Conservation (phyloP, 2,797 vertebrate genomes). For the Anguilla megastoma region DNA sequence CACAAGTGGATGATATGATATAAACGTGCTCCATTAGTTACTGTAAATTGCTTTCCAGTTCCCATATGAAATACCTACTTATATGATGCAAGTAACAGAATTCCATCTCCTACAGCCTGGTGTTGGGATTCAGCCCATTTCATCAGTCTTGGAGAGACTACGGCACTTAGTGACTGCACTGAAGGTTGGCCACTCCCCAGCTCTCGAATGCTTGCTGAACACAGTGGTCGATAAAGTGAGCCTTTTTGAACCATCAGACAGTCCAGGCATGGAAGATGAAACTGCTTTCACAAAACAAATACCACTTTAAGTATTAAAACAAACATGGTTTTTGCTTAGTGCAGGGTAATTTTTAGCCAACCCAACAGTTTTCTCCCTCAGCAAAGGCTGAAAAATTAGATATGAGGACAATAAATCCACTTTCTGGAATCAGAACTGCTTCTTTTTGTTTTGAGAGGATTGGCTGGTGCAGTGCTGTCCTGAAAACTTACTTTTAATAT, state of each 20-base stretch:
- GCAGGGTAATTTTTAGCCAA: slow-evolving; percentile 42
- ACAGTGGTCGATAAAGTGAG: not conserved
- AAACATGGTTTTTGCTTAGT: slow-evolving; percentile 49
- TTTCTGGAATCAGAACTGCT: slow-evolving; percentile 31
- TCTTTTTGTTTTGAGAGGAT: slow-evolving; percentile 14
- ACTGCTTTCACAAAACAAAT: slow-evolving; percentile 31
- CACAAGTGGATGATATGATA: not conserved
- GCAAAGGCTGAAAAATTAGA: slow-evolving; percentile 40
- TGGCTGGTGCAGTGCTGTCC: slow-evolving; percentile 31
- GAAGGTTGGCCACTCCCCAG: not conserved
- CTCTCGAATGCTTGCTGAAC: not conserved
- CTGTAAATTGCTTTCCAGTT: not conserved
- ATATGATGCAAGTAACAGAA: not conserved
- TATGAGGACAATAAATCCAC: slow-evolving; percentile 42
- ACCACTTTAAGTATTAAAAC: slow-evolving; percentile 41
- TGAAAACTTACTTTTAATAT: not conserved
- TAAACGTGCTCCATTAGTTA: not conserved
- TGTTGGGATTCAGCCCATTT: not conserved
- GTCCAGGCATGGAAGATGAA: slow-evolving; percentile 23
- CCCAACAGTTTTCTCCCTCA: slow-evolving; percentile 48
- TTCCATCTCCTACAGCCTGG: not conserved
- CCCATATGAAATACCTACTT: not conserved
- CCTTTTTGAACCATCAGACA: not conserved
- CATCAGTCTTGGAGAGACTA: not conserved
- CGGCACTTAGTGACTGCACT: not conserved